phyloP scores from a whole-genome alignment of 2,888 invertebrate species.

The Himalopsyche japonica region DNA sequence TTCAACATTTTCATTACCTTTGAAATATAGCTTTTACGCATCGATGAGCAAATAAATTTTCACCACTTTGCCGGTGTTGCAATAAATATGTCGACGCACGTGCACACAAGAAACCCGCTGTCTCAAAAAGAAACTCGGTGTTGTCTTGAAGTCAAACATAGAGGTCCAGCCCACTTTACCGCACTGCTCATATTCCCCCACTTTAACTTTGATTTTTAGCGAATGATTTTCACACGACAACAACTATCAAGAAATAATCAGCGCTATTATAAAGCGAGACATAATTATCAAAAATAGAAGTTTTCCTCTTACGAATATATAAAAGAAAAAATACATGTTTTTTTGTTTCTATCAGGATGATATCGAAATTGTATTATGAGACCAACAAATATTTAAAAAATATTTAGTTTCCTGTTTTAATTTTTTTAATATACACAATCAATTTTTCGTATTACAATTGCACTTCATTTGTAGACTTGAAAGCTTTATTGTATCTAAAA shows the following conservation, averaged over 20 bases:
- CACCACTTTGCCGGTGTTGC: neutral
- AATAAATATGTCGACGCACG: slow-evolving; percentile 5
- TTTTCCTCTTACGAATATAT: too few species aligned
- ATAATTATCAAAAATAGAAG: neutral
- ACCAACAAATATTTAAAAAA: too few species aligned
- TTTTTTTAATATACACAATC: too few species aligned
- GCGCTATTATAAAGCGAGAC: neutral
- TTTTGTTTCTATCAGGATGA: too few species aligned
- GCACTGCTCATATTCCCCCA: neutral
- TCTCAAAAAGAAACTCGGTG: slow-evolving; percentile 9
- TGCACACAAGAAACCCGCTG: slow-evolving; percentile 9
- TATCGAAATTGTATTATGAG: too few species aligned
- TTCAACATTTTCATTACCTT: neutral
- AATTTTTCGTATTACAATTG: too few species aligned
- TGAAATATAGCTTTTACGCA: neutral
- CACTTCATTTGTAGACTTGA: too few species aligned
- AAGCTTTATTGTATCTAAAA: too few species aligned
- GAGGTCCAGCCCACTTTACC: neutral
- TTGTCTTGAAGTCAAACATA: slow-evolving; percentile 22
- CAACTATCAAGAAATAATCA: neutral
- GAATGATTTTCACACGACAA: neutral
- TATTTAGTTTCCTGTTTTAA: too few species aligned
- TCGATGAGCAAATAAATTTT: neutral
- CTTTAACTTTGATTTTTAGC: neutral
- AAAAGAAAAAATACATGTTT: too few species aligned